phyloP scores from a whole-genome alignment of 2,113 vertebrate species.

The Typhlomys cinereus region DNA sequence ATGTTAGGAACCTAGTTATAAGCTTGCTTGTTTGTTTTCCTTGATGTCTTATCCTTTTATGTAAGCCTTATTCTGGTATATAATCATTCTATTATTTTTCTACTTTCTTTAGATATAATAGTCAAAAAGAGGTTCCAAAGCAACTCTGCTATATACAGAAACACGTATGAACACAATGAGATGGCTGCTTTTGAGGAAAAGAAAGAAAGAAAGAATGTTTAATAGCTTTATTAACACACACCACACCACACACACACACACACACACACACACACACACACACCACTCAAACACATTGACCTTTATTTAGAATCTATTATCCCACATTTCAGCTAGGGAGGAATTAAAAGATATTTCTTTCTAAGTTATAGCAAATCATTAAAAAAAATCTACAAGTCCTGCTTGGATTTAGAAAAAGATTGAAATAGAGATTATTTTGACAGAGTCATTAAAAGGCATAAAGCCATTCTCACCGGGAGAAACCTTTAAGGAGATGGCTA shows the following conservation, averaged over 20 bases:
- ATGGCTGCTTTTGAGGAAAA: not conserved
- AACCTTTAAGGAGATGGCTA: not conserved
- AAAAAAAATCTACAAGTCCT: conserved; percentile 48
- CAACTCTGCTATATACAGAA: not conserved
- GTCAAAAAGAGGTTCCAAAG: not conserved
- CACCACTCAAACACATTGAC: too few relatives aligned
- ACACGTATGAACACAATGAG: not conserved
- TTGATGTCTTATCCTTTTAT: not conserved
- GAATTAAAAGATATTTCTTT: conserved; percentile 53
- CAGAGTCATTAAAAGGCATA: conserved; percentile 44
- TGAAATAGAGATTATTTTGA: conserved; percentile 57
- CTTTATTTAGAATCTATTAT: not conserved
- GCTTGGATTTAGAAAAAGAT: not conserved
- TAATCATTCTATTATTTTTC: conserved; percentile 23
- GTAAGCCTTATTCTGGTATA: not conserved
- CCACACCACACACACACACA: not conserved
- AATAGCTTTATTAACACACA: conserved; percentile 34
- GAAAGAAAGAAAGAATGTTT: not conserved
- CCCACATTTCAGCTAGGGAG: not conserved
- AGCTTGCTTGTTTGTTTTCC: not conserved
- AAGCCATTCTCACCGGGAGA: conserved; percentile 34
- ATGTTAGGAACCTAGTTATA: conserved; percentile 21
- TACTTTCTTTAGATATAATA: conserved; percentile 8
- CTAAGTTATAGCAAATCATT: not conserved
- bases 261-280: too few relatives aligned